Conservation (phyloP, 2,797 vertebrate genomes). For the Channallabes apus region DNA sequence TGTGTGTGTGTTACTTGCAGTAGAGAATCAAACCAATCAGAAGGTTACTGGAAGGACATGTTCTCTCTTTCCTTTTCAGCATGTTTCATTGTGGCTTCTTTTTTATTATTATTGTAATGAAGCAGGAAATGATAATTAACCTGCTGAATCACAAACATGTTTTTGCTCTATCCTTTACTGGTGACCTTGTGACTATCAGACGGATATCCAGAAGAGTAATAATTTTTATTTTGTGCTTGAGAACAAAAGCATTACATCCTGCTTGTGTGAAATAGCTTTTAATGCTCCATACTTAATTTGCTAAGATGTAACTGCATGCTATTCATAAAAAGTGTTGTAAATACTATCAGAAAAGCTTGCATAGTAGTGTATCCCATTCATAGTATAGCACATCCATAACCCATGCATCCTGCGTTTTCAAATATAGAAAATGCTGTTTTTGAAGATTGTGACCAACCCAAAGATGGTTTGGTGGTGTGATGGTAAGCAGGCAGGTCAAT, state of each 20-base stretch:
- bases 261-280: not conserved
- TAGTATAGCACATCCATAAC: not conserved
- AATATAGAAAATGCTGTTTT: too few species aligned
- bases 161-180: not conserved
- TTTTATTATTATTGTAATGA: not conserved
- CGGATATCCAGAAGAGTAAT: not conserved
- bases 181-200: not conserved
- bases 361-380: not conserved
- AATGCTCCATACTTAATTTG: not conserved
- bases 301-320: not conserved
- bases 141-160: not conserved
- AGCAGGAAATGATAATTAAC: not conserved
- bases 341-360: not conserved
- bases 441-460: not conserved
- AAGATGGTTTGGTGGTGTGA: not conserved
- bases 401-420: too few species aligned
- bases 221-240: not conserved
- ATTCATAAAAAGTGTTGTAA: not conserved
- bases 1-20: not conserved
- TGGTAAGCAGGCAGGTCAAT: not conserved
- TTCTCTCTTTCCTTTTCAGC: not conserved
- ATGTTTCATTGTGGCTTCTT: not conserved
- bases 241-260: not conserved
- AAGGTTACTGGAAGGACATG: conserved; percentile 28
- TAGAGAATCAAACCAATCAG: not conserved